Evolutionary conservation across 1,140 invertebrate species (phyloP).

Genomic region (Ips nitidus): DNA sequence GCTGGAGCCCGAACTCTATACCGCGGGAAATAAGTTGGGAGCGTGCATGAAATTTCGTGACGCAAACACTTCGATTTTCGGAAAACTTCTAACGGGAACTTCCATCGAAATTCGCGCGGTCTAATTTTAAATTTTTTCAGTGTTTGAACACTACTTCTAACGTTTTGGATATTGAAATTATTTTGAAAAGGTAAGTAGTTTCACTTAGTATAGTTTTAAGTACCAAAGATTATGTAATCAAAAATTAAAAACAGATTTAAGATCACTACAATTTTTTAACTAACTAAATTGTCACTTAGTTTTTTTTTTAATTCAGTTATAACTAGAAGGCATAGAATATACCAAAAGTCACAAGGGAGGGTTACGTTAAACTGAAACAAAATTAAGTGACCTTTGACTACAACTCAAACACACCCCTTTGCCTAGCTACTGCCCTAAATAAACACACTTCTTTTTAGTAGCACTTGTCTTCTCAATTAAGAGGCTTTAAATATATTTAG

Average conservation of each 20-base stretch:
- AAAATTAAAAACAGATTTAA: too few species aligned
- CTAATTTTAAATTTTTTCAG: constrained; percentile 10
- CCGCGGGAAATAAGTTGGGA: constrained; percentile 35
- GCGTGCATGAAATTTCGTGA: constrained; percentile 34
- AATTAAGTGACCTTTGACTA: background rate
- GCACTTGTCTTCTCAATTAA: too few species aligned
- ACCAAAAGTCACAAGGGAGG: too few species aligned
- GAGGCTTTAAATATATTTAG: too few species aligned
- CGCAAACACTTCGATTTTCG: constrained; percentile 29
- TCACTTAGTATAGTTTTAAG: background rate
- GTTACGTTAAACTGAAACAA: background rate
- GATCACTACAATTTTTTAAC: too few species aligned
- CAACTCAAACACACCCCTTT: background rate
- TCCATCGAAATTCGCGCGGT: constrained; percentile 23
- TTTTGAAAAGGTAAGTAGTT: background rate
- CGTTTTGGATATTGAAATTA: background rate
- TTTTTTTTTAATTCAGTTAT: too few species aligned
- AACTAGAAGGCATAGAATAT: too few species aligned
- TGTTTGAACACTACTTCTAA: background rate
- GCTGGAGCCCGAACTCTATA: constrained; percentile 34
- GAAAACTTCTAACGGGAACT: constrained; percentile 23
- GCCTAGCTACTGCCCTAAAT: too few species aligned
- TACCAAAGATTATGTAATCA: too few species aligned
- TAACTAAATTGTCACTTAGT: too few species aligned
- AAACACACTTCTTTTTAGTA: too few species aligned